Percentiles rank a stretch among this genome's conserved stretches.
These are phyloP conservation scores for Cladopsammia gracilis DNA, from an alignment of 64 coral and sea anemone genomes.

Conservation along the genomic window DNA sequence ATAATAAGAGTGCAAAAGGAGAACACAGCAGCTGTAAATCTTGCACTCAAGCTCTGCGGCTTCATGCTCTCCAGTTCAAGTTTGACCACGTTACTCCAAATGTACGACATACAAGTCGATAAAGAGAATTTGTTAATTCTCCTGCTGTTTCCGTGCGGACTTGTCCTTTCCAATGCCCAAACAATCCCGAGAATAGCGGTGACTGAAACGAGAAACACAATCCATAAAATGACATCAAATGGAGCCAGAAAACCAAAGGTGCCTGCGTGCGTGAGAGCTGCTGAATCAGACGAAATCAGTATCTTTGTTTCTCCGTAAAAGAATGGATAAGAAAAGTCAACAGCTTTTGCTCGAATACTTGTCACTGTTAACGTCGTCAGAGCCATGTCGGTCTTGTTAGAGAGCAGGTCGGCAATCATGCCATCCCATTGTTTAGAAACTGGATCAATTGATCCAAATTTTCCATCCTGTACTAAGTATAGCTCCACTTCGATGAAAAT, in stretches of 20 bases:
- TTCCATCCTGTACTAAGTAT: constrained; percentile 71
- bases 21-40: constrained; percentile 73
- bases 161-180: constrained; percentile 69
- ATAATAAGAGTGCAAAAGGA: constrained; percentile 69
- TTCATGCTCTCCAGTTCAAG: constrained; percentile 70
- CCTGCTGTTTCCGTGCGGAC: constrained; percentile 60
- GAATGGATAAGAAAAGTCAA: constrained; percentile 74
- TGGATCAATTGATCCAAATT: constrained; percentile 52
- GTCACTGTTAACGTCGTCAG: constrained; percentile 75
- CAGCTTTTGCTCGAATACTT: constrained; percentile 42
- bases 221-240: constrained; percentile 65
- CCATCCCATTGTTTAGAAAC: constrained; percentile 79
- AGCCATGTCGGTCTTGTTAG: constrained; percentile 80
- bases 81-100: constrained; percentile 83
- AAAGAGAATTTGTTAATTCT: constrained; percentile 11
- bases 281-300: constrained; percentile 39
- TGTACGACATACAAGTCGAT: constrained; percentile 77
- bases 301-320: constrained; percentile 86
- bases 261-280: not conserved
- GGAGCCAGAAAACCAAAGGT: constrained; percentile 74
- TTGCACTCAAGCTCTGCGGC: constrained; percentile 65
- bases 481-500: constrained; percentile 60
- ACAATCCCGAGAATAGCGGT: constrained; percentile 54
- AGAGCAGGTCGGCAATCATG: constrained; percentile 72
- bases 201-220: constrained; percentile 45